phyloP scores from a whole-genome alignment of 2,797 vertebrate species.

The Carduelis carduelis region DNA sequence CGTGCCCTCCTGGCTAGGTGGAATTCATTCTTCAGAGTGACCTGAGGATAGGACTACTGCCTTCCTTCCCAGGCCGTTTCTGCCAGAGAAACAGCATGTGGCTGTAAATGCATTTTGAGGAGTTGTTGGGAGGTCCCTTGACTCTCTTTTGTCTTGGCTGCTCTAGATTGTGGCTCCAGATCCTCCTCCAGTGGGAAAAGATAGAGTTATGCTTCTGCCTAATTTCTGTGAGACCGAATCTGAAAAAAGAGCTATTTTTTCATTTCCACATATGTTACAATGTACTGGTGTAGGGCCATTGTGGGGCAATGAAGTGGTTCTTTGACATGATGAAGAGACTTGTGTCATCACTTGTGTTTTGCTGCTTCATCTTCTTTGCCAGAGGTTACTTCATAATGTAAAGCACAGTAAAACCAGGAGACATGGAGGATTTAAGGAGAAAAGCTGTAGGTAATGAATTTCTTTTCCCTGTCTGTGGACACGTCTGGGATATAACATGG shows the following conservation, averaged over 20 bases:
- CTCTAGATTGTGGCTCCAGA: background rate
- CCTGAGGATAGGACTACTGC: background rate
- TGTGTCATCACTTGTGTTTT: conserved; percentile 38
- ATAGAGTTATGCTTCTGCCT: conserved; percentile 16
- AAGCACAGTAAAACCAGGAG: conserved; percentile 9
- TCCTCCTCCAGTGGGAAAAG: conserved; percentile 2
- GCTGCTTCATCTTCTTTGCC: background rate
- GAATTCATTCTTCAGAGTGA: conserved; percentile 10
- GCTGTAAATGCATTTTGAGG: background rate
- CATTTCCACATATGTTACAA: background rate
- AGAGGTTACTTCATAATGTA: conserved; percentile 22
- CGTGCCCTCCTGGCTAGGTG: conserved; percentile 4
- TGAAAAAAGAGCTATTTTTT: background rate
- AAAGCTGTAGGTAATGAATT: background rate
- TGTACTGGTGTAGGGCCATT: background rate
- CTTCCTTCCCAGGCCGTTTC: background rate
- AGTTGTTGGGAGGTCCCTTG: conserved; percentile 30
- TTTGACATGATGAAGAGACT: conserved; percentile 47
- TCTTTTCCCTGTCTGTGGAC: background rate
- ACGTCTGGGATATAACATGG: background rate
- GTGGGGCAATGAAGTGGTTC: conserved; percentile 18
- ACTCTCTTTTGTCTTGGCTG: conserved; percentile 15
- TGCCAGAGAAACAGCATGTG: conserved; percentile 22
- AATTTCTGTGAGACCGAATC: conserved; percentile 26
- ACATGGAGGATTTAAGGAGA: background rate